Conservation (phyloP, 2,888 invertebrate genomes). For the Limenitis camilla region DNA sequence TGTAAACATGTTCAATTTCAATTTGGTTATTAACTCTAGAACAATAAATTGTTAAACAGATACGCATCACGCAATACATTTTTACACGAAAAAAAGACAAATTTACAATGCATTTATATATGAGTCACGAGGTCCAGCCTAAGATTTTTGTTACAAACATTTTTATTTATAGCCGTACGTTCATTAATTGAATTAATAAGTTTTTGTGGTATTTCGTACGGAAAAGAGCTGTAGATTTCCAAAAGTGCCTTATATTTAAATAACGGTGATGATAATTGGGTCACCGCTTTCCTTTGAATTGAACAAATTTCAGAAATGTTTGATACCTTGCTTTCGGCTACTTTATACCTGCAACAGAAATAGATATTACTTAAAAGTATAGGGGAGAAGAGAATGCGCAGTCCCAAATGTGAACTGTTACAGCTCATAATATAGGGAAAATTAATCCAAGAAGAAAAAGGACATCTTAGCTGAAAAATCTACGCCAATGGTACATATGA, state of each 20-base stretch:
- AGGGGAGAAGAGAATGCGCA: neutral
- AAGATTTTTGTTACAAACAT: too few relatives aligned
- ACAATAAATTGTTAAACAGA: too few relatives aligned
- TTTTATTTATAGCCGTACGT: too few relatives aligned
- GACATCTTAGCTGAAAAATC: too few relatives aligned
- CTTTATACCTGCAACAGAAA: conserved; percentile 36
- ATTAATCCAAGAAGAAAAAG: too few relatives aligned
- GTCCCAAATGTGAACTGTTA: neutral
- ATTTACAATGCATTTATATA: too few relatives aligned
- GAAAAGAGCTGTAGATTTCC: conserved; percentile 39
- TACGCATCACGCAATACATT: too few relatives aligned
- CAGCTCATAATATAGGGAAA: neutral
- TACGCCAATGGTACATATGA: too few relatives aligned
- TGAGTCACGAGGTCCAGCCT: too few relatives aligned
- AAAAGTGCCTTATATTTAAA: conserved; percentile 47
- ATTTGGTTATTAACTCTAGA: too few relatives aligned
- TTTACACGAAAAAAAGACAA: too few relatives aligned
- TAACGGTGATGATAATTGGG: conserved; percentile 30
- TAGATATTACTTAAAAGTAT: neutral
- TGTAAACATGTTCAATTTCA: too few relatives aligned
- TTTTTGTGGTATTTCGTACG: conserved; percentile 40
- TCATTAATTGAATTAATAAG: conserved; percentile 36
- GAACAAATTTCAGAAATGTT: conserved; percentile 33
- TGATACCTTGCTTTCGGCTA: conserved; percentile 35
- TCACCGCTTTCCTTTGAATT: conserved; percentile 39